Base-by-base conservation (phyloP, 2,888 invertebrate genomes). In the Caradrina clavipalpis region DNA sequence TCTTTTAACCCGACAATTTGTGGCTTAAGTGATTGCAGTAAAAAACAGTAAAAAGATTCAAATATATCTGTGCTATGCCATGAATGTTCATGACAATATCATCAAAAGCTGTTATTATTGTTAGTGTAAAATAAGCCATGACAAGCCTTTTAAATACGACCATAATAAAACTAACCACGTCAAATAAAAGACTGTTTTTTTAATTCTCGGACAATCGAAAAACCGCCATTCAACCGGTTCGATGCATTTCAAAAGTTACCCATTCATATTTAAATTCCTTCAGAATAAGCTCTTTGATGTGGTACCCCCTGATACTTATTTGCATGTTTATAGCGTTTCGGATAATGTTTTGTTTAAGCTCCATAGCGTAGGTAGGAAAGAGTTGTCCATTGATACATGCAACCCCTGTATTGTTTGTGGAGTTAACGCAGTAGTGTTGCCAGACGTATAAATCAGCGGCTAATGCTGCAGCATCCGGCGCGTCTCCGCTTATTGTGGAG, bases 381-480 rank as follows among this genome's bases (percentile, higher is more conserved):
- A 81, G 82, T 81, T 81, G 82, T 84, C 82, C 82, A 83, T 85
- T 80, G 85, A 76, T 70, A 78, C 76, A 70, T 73, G 82, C 84
- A 83, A 83, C 90, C 90, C 89, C 87, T 87, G 90, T 86, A 93
- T 93, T 93, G 92, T 93, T 90, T 89, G 89, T 87, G 89, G 92
- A 90, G 92, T 94, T 92, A 94, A 89, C 90, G 89, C 88, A 89
- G 87, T 86, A 88, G 86, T 89, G 90, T 88, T 89, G 89, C 92
- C 95, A 96, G 95, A 95, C 95, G 87, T 91, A 96, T 96, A 96
- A 96, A 96, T 96, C 95, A 95, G 83, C 80, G 84, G 88, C 90
- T 94, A 95, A 95, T 93, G 92, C 94, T 89, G 88, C 91, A 91
- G 92, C 93, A 93, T 95, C 95, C 95, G 95, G 92, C 89, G 90